A percentile compares a stretch with the other conserved stretches of the same genome.
Conservation (phyloP, 2,888 invertebrate genomes). For the Orthonevra nobilis region DNA sequence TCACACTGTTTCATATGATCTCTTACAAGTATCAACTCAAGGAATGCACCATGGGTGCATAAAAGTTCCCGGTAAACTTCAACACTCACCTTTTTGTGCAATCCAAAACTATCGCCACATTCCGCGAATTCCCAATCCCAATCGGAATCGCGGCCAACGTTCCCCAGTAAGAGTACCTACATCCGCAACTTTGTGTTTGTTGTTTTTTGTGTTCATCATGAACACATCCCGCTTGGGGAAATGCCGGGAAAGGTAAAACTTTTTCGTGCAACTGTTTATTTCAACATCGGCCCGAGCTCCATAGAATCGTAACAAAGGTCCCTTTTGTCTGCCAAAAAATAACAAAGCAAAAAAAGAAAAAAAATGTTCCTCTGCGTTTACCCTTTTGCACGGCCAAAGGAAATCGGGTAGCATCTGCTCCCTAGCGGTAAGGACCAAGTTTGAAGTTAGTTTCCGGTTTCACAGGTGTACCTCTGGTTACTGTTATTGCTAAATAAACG, state of each 20-base stretch:
- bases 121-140: background rate
- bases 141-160: background rate
- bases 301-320: slow-evolving; percentile 1
- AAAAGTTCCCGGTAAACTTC: background rate
- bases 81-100: background rate
- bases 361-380: slow-evolving; percentile 3
- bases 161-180: slow-evolving; percentile 13
- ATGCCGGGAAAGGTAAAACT: slow-evolving; percentile 37
- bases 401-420: background rate
- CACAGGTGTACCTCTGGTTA: slow-evolving; percentile 60
- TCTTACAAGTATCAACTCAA: background rate
- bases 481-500: slow-evolving; percentile 64
- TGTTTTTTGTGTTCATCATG: slow-evolving; percentile 14
- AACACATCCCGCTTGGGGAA: slow-evolving; percentile 48
- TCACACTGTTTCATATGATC: background rate
- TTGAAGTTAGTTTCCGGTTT: slow-evolving; percentile 31
- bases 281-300: slow-evolving; percentile 27
- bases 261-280: slow-evolving; percentile 38
- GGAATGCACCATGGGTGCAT: background rate
- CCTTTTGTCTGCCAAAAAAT: background rate
- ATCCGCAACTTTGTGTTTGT: slow-evolving; percentile 9
- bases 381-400: background rate
- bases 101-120: slow-evolving; percentile 21
- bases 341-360: background rate
- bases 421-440: background rate